Percentiles rank a stretch among this genome's conserved stretches.
phyloP scores from a whole-genome alignment of 1,140 invertebrate genomes.

The Papilio helenus region DNA sequence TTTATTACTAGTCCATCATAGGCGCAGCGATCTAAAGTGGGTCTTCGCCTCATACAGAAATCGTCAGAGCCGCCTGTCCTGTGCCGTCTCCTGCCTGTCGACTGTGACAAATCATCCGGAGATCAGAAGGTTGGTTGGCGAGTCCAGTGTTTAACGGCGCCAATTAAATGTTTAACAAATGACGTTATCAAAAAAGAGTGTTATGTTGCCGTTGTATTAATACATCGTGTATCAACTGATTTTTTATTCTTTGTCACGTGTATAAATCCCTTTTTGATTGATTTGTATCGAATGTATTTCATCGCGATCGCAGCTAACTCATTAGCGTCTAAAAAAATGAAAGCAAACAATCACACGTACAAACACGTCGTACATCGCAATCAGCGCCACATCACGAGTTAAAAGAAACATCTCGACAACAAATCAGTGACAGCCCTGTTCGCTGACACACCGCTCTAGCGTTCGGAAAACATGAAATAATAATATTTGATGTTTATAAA shows the following conservation, averaged over 20 bases:
- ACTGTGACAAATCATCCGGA: too few relatives aligned
- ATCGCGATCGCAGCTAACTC: conserved; percentile 46
- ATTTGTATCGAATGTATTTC: conserved; percentile 30
- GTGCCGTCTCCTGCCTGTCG: too few relatives aligned
- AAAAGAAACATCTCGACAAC: conserved; percentile 74
- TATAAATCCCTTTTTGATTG: conserved; percentile 23
- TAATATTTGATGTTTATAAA: background rate
- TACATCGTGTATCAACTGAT: background rate
- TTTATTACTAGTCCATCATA: too few relatives aligned
- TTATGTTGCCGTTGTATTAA: background rate
- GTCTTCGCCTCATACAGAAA: too few relatives aligned
- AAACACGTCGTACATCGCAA: conserved; percentile 69
- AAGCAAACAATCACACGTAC: conserved; percentile 51
- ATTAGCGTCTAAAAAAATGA: conserved; percentile 63
- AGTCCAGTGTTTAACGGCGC: too few relatives aligned
- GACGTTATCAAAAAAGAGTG: background rate
- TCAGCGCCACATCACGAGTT: conserved; percentile 69
- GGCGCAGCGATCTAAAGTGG: too few relatives aligned
- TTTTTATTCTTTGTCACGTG: conserved; percentile 32
- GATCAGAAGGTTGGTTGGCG: too few relatives aligned
- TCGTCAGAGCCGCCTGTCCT: too few relatives aligned
- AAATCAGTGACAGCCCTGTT: conserved; percentile 71
- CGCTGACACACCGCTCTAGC: conserved; percentile 47
- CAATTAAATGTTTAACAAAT: too few relatives aligned
- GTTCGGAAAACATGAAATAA: conserved; percentile 24